Percentiles rank a stretch among this genome's conserved stretches.
Evolutionary conservation across 2,888 invertebrate genomes (phyloP).

Genomic region (Scaptomyza cyrtandrae): DNA sequence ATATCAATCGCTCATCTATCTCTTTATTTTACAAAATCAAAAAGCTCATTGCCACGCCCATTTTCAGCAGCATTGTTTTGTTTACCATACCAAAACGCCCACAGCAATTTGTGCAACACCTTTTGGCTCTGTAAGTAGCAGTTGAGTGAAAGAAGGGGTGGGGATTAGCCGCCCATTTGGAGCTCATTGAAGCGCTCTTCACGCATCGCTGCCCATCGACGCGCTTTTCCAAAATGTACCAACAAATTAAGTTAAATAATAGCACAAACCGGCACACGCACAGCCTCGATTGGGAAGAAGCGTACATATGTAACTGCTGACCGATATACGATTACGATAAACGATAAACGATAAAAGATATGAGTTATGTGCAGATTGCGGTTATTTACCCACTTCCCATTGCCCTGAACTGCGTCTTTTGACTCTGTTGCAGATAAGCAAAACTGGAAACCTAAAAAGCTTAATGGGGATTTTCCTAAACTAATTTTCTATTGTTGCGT

Average conservation of each 20-base stretch:
- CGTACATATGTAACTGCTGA: neutral
- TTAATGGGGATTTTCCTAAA: constrained; percentile 60
- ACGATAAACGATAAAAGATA: constrained; percentile 35
- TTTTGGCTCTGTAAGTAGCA: constrained; percentile 27
- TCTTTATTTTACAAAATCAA: constrained; percentile 10
- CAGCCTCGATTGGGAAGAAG: neutral
- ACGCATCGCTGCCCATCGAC: constrained; percentile 60
- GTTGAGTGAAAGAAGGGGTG: constrained; percentile 8
- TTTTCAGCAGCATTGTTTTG: constrained; percentile 49
- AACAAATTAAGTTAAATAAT: constrained; percentile 79
- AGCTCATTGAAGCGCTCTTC: constrained; percentile 65
- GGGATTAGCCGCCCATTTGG: constrained; percentile 44
- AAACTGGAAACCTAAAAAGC: no score
- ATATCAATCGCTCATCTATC: neutral
- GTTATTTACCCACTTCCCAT: constrained; percentile 10
- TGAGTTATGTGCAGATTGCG: neutral
- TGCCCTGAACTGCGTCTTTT: constrained; percentile 2
- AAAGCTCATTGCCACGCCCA: constrained; percentile 45
- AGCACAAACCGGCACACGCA: constrained; percentile 57
- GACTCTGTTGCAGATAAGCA: neutral
- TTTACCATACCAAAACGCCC: constrained; percentile 43
- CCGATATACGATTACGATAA: constrained; percentile 30
- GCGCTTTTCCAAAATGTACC: constrained; percentile 70
- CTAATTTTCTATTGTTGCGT: constrained; percentile 73
- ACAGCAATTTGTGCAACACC: constrained; percentile 74